A percentile compares a stretch with the other conserved stretches of the same genome.
Evolutionary conservation across 2,113 vertebrate genomes (phyloP).

Genomic region (Rhinoptilus africanus): DNA sequence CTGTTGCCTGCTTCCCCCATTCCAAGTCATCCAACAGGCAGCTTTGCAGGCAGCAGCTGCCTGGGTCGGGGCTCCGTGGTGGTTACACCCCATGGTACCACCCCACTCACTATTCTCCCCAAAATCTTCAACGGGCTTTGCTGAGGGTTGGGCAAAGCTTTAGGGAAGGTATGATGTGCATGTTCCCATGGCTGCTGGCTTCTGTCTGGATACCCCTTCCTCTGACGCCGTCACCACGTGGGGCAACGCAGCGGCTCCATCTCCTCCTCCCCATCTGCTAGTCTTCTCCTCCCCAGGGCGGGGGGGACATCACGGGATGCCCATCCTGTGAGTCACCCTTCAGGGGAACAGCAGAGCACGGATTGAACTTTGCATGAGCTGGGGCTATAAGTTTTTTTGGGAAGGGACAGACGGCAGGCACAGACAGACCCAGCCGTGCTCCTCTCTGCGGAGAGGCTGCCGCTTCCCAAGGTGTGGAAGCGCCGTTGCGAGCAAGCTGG

Average conservation of each 20-base stretch:
- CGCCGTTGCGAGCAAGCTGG: not conserved
- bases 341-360: not conserved
- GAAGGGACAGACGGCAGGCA: not conserved
- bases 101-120: not conserved
- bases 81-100: not conserved
- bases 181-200: not conserved
- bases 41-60: not conserved
- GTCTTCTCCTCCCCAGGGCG: not conserved
- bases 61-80: rapidly evolving
- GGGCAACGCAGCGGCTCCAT: not conserved
- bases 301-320: not conserved
- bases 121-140: not conserved
- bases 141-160: not conserved
- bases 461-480: not conserved
- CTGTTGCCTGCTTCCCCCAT: not conserved
- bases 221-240: rapidly evolving
- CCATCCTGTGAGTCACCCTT: not conserved
- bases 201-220: not conserved
- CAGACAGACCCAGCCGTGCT: not conserved
- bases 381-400: not conserved
- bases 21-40: not conserved
- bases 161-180: rapidly evolving
- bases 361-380: not conserved
- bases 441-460: not conserved
- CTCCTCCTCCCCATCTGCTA: not conserved